Percentiles rank a stretch among this genome's conserved stretches.
Conservation (phyloP, 2,797 vertebrate species). For the Lepus oiostolus region DNA sequence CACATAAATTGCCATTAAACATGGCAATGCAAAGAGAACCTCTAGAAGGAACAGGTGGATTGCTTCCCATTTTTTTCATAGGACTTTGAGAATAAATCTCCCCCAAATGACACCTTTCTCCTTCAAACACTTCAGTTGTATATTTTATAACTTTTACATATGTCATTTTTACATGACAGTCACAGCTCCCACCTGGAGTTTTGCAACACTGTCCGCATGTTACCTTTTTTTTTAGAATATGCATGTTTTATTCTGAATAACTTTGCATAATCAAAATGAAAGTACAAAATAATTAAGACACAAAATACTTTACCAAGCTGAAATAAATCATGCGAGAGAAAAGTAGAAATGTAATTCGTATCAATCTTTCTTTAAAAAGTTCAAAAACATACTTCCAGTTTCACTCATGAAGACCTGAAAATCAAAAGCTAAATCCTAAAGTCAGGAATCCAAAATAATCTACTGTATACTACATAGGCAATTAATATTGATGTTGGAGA, state of each 20-base stretch:
- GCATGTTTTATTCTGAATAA: slow-evolving; percentile 89
- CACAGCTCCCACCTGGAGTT: slow-evolving; percentile 92
- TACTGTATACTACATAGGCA: neutral
- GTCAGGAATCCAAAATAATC: slow-evolving; percentile 27
- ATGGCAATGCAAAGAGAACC: slow-evolving; percentile 74
- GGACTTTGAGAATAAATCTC: slow-evolving; percentile 86
- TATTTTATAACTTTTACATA: slow-evolving; percentile 91
- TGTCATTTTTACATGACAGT: slow-evolving; percentile 90
- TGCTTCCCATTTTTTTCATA: slow-evolving; percentile 83
- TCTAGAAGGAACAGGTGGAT: slow-evolving; percentile 85
- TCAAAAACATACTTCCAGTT: slow-evolving; percentile 42
- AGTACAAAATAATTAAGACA: slow-evolving; percentile 84
- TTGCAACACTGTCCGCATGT: slow-evolving; percentile 91
- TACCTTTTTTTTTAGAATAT: slow-evolving; percentile 88
- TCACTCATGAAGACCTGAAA: slow-evolving; percentile 50
- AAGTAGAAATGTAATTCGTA: slow-evolving; percentile 48
- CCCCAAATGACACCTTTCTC: slow-evolving; percentile 90
- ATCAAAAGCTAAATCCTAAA: slow-evolving; percentile 26
- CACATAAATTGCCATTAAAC: slow-evolving; percentile 79
- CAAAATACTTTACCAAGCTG: slow-evolving; percentile 83
- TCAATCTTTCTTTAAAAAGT: slow-evolving; percentile 58
- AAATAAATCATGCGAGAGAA: slow-evolving; percentile 73
- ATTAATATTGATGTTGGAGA: neutral
- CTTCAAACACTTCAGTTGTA: slow-evolving; percentile 89
- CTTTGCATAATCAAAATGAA: slow-evolving; percentile 87